Evolutionary conservation across 1,140 invertebrate genomes (phyloP), one percentile per base, ranked within the genome.

Genomic region (Tetramorium alpestre): DNA sequence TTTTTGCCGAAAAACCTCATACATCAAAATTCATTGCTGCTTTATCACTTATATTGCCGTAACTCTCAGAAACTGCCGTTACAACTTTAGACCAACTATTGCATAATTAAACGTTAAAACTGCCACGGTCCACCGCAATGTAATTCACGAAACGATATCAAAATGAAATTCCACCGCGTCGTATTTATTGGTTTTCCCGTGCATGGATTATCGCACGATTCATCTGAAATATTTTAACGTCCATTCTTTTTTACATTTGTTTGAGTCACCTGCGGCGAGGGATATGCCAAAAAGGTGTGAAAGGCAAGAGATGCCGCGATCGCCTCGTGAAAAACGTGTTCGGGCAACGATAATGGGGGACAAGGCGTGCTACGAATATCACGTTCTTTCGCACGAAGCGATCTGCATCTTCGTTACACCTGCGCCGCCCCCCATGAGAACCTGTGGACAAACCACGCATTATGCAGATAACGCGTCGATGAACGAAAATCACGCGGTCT

Each of bases 281-380:
- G 75, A 65, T 62, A 54, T 28, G 76, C 18, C 76, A 58, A 16
- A 16, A 33, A 75, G 80, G 87, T 82, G 82, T 69, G 64, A 84
- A 69, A 88, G 84, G 25, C 67, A 16, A 7, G 47, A 28, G 62
- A 47, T 25, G 51, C 38, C 69, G 81, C 76, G 65, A 88, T 90
- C 62, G 56, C 49, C 25, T 44, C 49, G 16, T 67, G 89, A 88
- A 72, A 88, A 86, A 88, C 86, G 86, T 90, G 89, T 90, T 85
- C 86, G 80, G 51, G 62, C 62, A 72, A 77, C 81, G 89, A 90
- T 90, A 90, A 90, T 81, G 81, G 70, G 77, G 54, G 60, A 72
- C 70, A 86, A 38, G 82, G 72, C 89, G 89, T 90, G 89, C 76
- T 77, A 81, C 77, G 89, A 91, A 91, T 91, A 88, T 90, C 80